phyloP scores from a whole-genome alignment of 2,113 vertebrate species.

The Alosa alosa region DNA sequence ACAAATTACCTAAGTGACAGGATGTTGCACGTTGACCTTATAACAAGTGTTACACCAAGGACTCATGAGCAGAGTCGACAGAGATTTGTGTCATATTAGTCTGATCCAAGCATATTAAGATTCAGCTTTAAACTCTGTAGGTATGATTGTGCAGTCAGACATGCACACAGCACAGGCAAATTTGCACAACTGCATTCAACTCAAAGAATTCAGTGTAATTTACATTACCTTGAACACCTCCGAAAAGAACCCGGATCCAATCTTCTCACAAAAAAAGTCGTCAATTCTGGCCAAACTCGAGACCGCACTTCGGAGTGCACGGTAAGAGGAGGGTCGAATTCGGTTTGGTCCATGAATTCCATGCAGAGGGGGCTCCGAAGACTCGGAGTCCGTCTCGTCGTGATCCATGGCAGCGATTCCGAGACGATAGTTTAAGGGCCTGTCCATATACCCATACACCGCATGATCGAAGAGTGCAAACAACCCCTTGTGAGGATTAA shows the following conservation, averaged over 20 bases:
- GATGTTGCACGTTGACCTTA: too few species aligned
- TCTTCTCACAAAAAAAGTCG: constrained; percentile 96
- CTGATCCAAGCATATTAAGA: too few species aligned
- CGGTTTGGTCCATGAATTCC: constrained; percentile 77
- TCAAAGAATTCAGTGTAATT: not conserved
- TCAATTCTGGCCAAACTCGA: constrained; percentile 90
- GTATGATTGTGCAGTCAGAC: not conserved
- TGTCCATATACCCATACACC: constrained; percentile 27
- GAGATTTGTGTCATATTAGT: too few species aligned
- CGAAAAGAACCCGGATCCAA: constrained; percentile 93
- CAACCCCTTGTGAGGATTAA: not conserved
- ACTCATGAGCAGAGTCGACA: too few species aligned
- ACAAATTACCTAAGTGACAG: too few species aligned
- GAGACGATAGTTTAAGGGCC: constrained; percentile 17
- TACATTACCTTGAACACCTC: constrained; percentile 90
- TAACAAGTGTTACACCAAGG: too few species aligned
- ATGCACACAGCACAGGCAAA: not conserved
- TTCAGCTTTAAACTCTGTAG: too few species aligned
- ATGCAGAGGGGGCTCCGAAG: constrained; percentile 66
- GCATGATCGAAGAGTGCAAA: not conserved
- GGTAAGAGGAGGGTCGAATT: constrained; percentile 85
- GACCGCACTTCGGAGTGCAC: constrained; percentile 89
- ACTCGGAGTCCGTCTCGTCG: constrained; percentile 61
- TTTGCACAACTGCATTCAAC: not conserved
- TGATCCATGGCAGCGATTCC: constrained; percentile 61